These are phyloP conservation scores for Coptotermes formosanus DNA, from an alignment of 1,140 invertebrate genomes.

Conservation along the genomic window DNA sequence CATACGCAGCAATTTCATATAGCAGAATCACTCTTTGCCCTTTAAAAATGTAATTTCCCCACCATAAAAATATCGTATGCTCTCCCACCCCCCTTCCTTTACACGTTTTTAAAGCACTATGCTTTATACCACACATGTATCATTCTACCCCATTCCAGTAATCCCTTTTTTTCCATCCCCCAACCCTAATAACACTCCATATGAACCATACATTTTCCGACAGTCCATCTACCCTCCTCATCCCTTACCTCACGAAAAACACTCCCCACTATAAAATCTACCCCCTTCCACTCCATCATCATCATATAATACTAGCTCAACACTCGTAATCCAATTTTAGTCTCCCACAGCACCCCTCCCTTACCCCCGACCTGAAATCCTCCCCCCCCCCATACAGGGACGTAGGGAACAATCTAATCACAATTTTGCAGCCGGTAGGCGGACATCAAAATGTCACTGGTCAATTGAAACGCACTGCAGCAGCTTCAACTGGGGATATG, in stretches of 20 bases:
- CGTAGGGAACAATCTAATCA: conserved; percentile 38
- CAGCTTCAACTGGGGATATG: background rate
- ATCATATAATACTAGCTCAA: conserved; percentile 34
- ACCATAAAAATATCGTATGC: conserved; percentile 19
- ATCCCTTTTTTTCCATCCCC: background rate
- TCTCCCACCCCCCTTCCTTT: background rate
- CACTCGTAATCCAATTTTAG: conserved; percentile 39
- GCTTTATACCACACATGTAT: conserved; percentile 21
- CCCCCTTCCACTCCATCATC: conserved; percentile 33
- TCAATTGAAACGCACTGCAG: conserved; percentile 31
- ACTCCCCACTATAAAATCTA: conserved; percentile 34
- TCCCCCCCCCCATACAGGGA: background rate
- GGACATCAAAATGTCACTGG: conserved; percentile 34
- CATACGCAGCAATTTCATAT: background rate
- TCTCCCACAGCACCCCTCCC: conserved; percentile 36
- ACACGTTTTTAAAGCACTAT: conserved; percentile 18
- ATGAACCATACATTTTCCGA: conserved; percentile 27
- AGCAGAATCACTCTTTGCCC: conserved; percentile 7
- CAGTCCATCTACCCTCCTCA: conserved; percentile 25
- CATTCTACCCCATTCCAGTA: background rate
- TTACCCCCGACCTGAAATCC: conserved; percentile 35
- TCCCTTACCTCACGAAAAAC: conserved; percentile 21
- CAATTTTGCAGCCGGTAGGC: conserved; percentile 37
- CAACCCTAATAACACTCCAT: background rate
- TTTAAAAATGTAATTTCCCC: conserved; percentile 14